Evolutionary conservation across 2,797 vertebrate species (phyloP), one percentile per base, ranked within the genome.

Genomic region (Chaetodon trifasciatus): DNA sequence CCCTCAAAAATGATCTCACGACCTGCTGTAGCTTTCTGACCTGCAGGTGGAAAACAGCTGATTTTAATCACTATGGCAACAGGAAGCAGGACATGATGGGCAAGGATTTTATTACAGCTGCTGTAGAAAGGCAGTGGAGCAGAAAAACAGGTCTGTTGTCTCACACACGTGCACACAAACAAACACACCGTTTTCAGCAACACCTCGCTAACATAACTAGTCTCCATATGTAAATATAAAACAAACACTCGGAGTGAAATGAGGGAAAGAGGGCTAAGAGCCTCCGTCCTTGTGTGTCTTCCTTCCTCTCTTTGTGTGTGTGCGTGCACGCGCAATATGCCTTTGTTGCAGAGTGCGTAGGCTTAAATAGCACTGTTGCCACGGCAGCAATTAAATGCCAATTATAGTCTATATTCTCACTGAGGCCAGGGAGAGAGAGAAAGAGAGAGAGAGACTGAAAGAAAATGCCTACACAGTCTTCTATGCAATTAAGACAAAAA

Each of bases 331-430:
- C 4, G 1, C 65, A 77, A 76, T 74, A 86, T 63, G 79, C 37
- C 76, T 88, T 92, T 88, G 83, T 89, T 83, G 76, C 75, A 58
- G 28, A 66, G 73, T 61, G 74, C 10, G 56, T 79, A 75, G 86
- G 87, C 78, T 89, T 86, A 91, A 93, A 92, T 91, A 93, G 88
- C 87, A 89, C 89, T 56, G 94, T 94, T 94, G 93, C 93, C 90
- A 94, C 86, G 89, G 92, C 91, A 95, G 94, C 92, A 95, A 94
- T 94, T 94, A 95, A 86, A 87, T 77, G 85, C 89, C 92, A 93
- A 91, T 94, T 94, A 93, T 89, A 92, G 91, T 82, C 84, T 80
- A 80, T 86, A 88, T 89, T 91, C 78, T 89, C 89, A 88, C 68
- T 67, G 80, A 78, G 79, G 73, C 69, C 73, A 81, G 82, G 74